These are phyloP conservation scores for Caenorhabditis afra DNA, from an alignment of 2,888 invertebrate species.

Conservation along the genomic window DNA sequence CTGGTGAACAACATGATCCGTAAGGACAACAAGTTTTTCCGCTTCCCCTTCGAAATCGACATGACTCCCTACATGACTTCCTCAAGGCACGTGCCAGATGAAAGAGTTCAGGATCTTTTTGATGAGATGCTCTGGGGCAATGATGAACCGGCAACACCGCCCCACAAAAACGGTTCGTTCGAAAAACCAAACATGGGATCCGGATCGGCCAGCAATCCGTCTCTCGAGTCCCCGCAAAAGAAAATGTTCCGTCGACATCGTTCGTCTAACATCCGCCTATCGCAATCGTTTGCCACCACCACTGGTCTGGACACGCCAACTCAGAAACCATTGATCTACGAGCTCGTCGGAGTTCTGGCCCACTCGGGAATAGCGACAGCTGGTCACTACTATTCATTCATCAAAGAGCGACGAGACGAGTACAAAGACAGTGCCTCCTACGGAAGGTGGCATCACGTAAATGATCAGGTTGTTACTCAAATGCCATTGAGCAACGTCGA, in stretches of 20 bases:
- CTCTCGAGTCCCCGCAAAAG: slow-evolving; percentile 45
- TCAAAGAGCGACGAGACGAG: slow-evolving; percentile 80
- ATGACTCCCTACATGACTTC: slow-evolving; percentile 61
- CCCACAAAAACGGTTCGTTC: slow-evolving; percentile 22
- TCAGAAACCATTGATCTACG: slow-evolving; percentile 79
- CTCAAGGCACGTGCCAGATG: slow-evolving; percentile 49
- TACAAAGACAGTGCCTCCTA: slow-evolving; percentile 45
- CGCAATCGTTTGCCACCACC: slow-evolving; percentile 42
- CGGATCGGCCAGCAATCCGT: slow-evolving; percentile 41
- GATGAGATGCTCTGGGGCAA: slow-evolving; percentile 54
- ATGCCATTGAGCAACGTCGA: slow-evolving; percentile 37
- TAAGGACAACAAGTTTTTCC: slow-evolving; percentile 83
- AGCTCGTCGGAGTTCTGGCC: slow-evolving; percentile 83
- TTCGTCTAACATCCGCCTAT: slow-evolving; percentile 51
- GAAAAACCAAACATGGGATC: slow-evolving; percentile 27
- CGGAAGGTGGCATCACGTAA: slow-evolving; percentile 59
- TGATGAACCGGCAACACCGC: slow-evolving; percentile 25
- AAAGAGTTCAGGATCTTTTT: slow-evolving; percentile 60
- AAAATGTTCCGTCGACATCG: slow-evolving; percentile 60
- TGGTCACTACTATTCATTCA: slow-evolving; percentile 83
- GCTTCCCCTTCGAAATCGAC: slow-evolving; percentile 82
- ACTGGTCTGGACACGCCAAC: slow-evolving; percentile 22
- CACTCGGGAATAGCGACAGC: slow-evolving; percentile 84
- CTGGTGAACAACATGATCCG: slow-evolving; percentile 83
- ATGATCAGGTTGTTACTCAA: slow-evolving; percentile 33